phyloP scores from a whole-genome alignment of 2,113 vertebrate genomes.

The Clarias gariepinus region DNA sequence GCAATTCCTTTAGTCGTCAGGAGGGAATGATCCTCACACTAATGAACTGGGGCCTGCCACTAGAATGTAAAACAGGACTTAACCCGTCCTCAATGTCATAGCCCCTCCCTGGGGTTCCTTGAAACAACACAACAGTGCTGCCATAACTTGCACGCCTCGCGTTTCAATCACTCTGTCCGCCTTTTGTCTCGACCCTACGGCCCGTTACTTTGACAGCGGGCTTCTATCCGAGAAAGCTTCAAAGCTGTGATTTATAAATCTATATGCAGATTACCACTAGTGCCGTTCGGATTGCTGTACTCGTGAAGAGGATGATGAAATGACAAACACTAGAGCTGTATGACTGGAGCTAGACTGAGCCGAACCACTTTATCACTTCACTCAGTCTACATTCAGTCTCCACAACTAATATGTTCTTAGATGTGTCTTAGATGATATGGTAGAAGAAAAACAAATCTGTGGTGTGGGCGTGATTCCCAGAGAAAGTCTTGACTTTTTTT shows the following conservation, averaged over 20 bases:
- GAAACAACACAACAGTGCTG: slow-evolving; percentile 68
- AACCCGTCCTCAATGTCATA: slow-evolving; percentile 84
- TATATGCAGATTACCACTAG: slow-evolving; percentile 49
- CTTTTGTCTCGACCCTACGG: slow-evolving; percentile 54
- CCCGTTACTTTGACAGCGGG: slow-evolving; percentile 47
- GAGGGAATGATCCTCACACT: slow-evolving; percentile 82
- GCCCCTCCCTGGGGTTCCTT: slow-evolving; percentile 75
- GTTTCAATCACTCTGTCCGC: slow-evolving; percentile 53
- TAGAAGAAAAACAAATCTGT: background rate
- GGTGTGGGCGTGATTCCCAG: background rate
- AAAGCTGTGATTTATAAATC: slow-evolving; percentile 50
- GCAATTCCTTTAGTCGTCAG: slow-evolving; percentile 79
- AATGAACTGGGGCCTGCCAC: slow-evolving; percentile 80
- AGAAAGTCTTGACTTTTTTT: background rate
- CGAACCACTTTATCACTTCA: slow-evolving; percentile 42
- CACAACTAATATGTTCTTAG: background rate
- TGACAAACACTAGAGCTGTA: slow-evolving; percentile 34
- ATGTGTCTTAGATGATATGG: background rate
- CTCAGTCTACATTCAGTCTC: background rate
- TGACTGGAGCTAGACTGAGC: background rate
- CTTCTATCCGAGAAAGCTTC: slow-evolving; percentile 41
- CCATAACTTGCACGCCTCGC: slow-evolving; percentile 42
- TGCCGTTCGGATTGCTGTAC: slow-evolving; percentile 39
- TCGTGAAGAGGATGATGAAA: slow-evolving; percentile 33
- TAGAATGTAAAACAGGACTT: slow-evolving; percentile 84